Evolutionary conservation across 2,797 vertebrate species (phyloP), one percentile per base, ranked within the genome.

Genomic region (Glossophaga mutica): DNA sequence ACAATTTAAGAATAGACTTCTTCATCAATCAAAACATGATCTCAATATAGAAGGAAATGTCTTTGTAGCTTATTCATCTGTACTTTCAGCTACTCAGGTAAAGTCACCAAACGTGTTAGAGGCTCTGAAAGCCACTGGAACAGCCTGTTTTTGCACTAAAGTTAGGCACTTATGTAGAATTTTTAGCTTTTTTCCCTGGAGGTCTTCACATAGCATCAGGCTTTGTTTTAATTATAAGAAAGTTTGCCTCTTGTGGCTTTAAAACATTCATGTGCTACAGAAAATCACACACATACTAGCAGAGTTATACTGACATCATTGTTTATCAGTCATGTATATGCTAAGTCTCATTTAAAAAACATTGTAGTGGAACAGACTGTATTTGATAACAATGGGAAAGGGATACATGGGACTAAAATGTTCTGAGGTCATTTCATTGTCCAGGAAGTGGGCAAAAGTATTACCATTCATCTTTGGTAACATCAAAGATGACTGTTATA

Each of bases 241-340:
- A 84, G 14, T 37, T 74, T 78, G 32, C 42, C 55, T 81, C 55
- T 79, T 18, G 29, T 9, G 46, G 21, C 10, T 89, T 96, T 37
- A 77, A 48, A 81, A 65, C 48, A 87, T 24, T 48, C 59, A 67
- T 10, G 4, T 90, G 26, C 42, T 68, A 26, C 7, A 89, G 55
- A 44, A 95, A 79, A 93, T 55, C 29, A 76, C 52, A 50, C 26
- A 76, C 22, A 74, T 71, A 95, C 77, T 57, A 67, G 85, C 48
- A 94, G 76, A 73, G 71, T 93, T 88, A 68, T 76, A 68, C 83
- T 57, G 87, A 93, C 77, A 65, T 70, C 65, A 88, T 18, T 92
- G 55, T 73, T 92, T 52, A 82, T 74, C 77, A 46, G 37, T 78
- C 50, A 84, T 42, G 9, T 70, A 32, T 93, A n/a, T 48, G 3